phyloP scores from a whole-genome alignment of 2,113 vertebrate species.

The Lepidothrix coronata region DNA sequence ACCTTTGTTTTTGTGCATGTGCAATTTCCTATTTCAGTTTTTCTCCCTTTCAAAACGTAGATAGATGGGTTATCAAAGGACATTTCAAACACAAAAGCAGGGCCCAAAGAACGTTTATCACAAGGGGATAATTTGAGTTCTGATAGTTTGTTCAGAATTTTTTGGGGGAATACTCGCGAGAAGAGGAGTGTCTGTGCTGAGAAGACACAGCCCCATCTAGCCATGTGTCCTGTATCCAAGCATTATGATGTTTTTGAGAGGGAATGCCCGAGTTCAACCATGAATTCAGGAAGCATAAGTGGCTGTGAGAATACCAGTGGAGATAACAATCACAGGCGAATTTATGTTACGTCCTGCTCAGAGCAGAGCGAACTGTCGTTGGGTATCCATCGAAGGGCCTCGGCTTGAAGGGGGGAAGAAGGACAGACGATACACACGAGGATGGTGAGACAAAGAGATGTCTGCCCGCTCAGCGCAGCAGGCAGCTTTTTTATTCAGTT shows the following conservation, averaged over 20 bases:
- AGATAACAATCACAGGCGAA: background rate
- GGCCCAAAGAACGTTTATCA: background rate
- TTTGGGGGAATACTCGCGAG: background rate
- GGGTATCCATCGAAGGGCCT: too few relatives aligned
- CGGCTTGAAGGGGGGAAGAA: too few relatives aligned
- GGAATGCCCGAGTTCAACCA: background rate
- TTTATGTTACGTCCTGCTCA: background rate
- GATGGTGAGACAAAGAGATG: too few relatives aligned
- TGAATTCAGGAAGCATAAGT: background rate
- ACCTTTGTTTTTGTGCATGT: background rate
- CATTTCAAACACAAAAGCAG: background rate
- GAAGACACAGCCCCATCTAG: background rate
- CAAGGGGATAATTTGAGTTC: background rate
- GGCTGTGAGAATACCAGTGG: background rate
- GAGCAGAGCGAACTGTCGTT: too few relatives aligned
- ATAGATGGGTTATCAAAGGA: background rate
- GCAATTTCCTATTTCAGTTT: background rate
- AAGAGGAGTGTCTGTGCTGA: background rate
- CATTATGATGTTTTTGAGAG: background rate
- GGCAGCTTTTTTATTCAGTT: too few relatives aligned
- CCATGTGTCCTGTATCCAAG: accelerated
- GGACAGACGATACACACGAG: too few relatives aligned
- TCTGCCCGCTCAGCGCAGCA: too few relatives aligned
- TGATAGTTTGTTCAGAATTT: background rate
- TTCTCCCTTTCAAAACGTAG: background rate